Evolutionary conservation across 2,888 invertebrate genomes (phyloP), one percentile per base, ranked within the genome.

Genomic region (Luperina nickerlii): DNA sequence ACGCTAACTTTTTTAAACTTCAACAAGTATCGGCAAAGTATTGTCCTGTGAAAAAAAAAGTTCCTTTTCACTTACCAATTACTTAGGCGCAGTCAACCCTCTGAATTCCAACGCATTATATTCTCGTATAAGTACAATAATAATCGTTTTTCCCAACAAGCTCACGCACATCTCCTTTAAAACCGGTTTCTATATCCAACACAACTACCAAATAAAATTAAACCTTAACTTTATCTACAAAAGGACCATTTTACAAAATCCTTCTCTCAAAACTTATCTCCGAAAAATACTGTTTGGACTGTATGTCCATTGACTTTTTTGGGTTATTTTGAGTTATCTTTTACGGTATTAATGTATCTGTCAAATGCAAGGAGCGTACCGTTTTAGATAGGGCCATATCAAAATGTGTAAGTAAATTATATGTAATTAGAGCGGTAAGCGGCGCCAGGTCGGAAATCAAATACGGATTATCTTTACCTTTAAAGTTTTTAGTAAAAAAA

Each of bases 91-190:
- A 89, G 87, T 86, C 90, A 91, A 88, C 92, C 93, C 90, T 91
- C 92, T 86, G 89, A 93, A 94, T 93, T 93, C 94, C 91, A 89
- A 89, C 91, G 92, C 90, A 88, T 92, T 91, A 91, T 90, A 90
- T 83, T 63, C 83, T 69, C 77, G 42, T 79, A 82, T 87, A 90
- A 92, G 90, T 89, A 92, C 92, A 94, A 94, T 93, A 94, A 94
- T 94, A 94, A 95, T 95, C 94, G 92, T 92, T 92, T 93, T 94
- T 90, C 92, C 90, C 94, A 95, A 95, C 95, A 88, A 95, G 94
- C 93, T 92, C 92, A 92, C 92, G 94, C 93, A 91, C 92, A 92
- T 93, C 93, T 86, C 85, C 85, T 90, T 89, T 77, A 76, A 73
- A 93, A 95, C 95, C 95, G 94, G 95, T 95, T 94, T 81, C 32